Conservation (phyloP, 2,888 invertebrate genomes). For the Polylopha cassiicola region DNA sequence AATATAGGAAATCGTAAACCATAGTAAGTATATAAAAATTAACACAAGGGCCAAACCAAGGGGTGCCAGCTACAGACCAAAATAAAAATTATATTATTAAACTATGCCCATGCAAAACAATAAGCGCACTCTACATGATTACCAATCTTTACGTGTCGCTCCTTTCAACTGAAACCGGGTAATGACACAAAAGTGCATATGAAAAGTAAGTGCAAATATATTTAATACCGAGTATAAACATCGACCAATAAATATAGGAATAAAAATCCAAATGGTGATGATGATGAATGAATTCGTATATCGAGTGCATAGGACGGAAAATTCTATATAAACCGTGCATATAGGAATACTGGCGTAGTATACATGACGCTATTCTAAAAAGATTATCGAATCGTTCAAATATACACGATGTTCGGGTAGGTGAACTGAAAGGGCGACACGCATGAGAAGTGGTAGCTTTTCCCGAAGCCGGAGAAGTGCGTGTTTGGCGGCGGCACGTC, state of each 20-base stretch:
- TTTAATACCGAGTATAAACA: no score
- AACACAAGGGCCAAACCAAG: conserved; percentile 74
- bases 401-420: conserved; percentile 70
- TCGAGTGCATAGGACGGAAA: conserved; percentile 19
- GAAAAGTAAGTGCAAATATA: no score
- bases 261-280: conserved; percentile 7
- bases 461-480: conserved; percentile 73
- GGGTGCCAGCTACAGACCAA: conserved; percentile 74
- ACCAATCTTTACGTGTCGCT: conserved; percentile 44
- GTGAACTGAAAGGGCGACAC: conserved; percentile 73
- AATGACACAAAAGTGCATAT: no score
- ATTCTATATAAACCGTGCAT: conserved; percentile 4
- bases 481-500: conserved; percentile 69
- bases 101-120: conserved; percentile 64
- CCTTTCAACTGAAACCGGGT: no score
- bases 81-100: conserved; percentile 42
- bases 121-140: conserved; percentile 58
- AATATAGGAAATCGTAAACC: conserved; percentile 34
- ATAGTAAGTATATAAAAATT: conserved; percentile 40
- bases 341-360: conserved; percentile 11
- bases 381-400: conserved; percentile 38
- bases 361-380: neutral
- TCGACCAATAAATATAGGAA: conserved; percentile 7
- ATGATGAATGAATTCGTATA: no score
- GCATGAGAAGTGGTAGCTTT: conserved; percentile 75